phyloP scores from a whole-genome alignment of 2,888 invertebrate species.

The Eremobia ochroleuca region DNA sequence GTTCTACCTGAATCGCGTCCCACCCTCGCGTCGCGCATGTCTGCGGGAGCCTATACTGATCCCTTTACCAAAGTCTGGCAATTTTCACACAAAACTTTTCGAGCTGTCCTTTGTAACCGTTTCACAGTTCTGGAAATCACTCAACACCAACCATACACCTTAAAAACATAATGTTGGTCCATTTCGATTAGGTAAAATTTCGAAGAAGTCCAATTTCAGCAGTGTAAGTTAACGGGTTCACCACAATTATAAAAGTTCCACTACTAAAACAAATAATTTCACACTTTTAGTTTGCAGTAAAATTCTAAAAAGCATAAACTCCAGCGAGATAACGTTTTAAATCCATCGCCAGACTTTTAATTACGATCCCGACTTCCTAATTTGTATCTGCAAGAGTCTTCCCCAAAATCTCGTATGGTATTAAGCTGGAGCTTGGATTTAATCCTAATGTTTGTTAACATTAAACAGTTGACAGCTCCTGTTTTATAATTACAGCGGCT shows the following conservation, averaged over 20 bases:
- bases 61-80: background rate
- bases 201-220: background rate
- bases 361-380: constrained; percentile 55
- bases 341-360: constrained; percentile 57
- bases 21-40: too few relatives aligned
- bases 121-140: background rate
- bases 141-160: background rate
- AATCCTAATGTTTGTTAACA: constrained; percentile 59
- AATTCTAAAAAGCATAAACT: constrained; percentile 30
- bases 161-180: background rate
- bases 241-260: background rate
- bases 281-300: constrained; percentile 13
- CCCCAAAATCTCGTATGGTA: constrained; percentile 50
- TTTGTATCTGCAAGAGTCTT: constrained; percentile 58
- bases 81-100: background rate
- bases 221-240: background rate
- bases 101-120: background rate
- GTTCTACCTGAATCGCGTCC: background rate
- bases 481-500: constrained; percentile 62
- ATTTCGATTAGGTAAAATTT: background rate
- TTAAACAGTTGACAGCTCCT: constrained; percentile 58
- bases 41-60: background rate
- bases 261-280: background rate
- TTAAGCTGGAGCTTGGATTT: constrained; percentile 48
- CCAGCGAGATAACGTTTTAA: constrained; percentile 42